Evolutionary conservation across 2,888 invertebrate genomes (phyloP), one percentile per base, ranked within the genome.

Genomic region (Geotrupes spiniger): DNA sequence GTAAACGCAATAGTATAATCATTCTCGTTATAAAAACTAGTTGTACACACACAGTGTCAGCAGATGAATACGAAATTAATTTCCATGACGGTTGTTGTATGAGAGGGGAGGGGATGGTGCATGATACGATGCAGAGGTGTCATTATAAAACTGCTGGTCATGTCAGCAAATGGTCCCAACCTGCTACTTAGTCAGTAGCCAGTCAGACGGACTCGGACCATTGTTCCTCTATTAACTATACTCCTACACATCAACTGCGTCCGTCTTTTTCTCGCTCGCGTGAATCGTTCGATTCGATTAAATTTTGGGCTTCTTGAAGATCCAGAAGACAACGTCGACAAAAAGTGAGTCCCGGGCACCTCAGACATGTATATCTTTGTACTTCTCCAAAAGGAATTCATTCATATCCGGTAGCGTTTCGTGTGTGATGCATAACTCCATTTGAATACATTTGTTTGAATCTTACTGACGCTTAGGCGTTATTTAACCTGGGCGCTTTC

Each of bases 181-280:
- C 70, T 71, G 71, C 71, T 72, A 72, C 72, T 72, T 72, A 71
- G 71, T 60, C 71, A 63, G 71, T 71, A 72, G 71, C 71, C 71
- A 70, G 70, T 65, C 70, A 66, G 70, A 65, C 70, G 68, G 70
- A 63, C 68, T 64, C 53, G 33, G 53, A 61, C 63, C 60, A 66
- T 65, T 63, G 64, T 63, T 63, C 49, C 58, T 57, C 62, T 62
- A 64, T 64, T 65, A 65, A 62, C 59, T 56, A 53, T 56, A 58
- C 58, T 54, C 58, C 59, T 60, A 57, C 56, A 62, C 54, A 53
- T 53, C 59, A 59, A 56, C 53, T 51, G 50, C 51, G 29, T 50
- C 54, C 53, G 52, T 61, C 61, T 54, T 60, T 56, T 49, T 60
- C 56, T 50, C 39, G 51, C 42, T 51, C 50, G 51, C 52, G 43